phyloP scores from a whole-genome alignment of 2,113 vertebrate species.

The Calypte anna region DNA sequence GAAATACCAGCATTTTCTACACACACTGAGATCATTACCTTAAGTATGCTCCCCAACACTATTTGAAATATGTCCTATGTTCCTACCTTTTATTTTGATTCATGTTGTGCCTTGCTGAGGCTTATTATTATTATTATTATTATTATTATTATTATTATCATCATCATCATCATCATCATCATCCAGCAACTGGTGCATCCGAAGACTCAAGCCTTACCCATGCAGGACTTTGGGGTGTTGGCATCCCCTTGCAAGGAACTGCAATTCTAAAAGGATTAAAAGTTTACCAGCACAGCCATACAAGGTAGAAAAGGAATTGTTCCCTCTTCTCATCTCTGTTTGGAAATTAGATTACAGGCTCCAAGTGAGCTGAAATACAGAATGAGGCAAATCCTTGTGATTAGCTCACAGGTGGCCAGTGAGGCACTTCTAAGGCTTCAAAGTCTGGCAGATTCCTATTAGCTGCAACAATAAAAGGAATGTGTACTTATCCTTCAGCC shows the following conservation, averaged over 20 bases:
- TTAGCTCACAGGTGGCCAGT: slow-evolving; percentile 46
- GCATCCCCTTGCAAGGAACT: background rate
- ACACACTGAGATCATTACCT: background rate
- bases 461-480: slow-evolving; percentile 76
- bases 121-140: background rate
- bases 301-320: slow-evolving; percentile 49
- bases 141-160: background rate
- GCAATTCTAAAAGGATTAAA: slow-evolving; percentile 50
- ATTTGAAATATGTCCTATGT: background rate
- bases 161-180: background rate
- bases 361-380: slow-evolving; percentile 20
- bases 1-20: background rate
- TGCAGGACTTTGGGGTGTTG: background rate
- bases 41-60: background rate
- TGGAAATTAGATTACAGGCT: slow-evolving; percentile 58
- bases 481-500: slow-evolving; percentile 75
- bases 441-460: slow-evolving; percentile 76
- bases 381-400: slow-evolving; percentile 49
- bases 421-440: slow-evolving; percentile 59
- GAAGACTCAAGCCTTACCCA: background rate
- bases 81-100: background rate
- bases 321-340: slow-evolving; percentile 38
- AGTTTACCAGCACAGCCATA: slow-evolving; percentile 17
- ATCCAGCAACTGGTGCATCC: background rate
- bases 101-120: background rate